These are phyloP conservation scores for Gymnopithys bicolor DNA, from an alignment of 2,797 vertebrate genomes.

Conservation along the genomic window DNA sequence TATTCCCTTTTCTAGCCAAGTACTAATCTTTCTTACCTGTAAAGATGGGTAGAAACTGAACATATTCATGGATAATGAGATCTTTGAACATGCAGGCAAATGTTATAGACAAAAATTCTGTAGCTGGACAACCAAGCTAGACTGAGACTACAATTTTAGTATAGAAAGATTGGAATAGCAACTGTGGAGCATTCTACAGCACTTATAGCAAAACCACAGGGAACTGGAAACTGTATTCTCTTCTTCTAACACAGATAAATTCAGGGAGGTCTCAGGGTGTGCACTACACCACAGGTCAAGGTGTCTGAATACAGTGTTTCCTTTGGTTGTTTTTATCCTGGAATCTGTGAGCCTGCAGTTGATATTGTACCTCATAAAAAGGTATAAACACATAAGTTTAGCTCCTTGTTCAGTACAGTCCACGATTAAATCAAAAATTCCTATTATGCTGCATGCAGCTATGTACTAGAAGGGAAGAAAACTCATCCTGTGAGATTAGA, in stretches of 20 bases:
- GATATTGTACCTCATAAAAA: not conserved
- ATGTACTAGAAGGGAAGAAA: not conserved
- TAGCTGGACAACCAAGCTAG: not conserved
- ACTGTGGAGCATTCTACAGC: not conserved
- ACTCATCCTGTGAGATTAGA: not conserved
- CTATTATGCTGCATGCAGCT: not conserved
- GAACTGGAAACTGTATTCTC: not conserved
- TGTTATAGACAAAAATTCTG: not conserved
- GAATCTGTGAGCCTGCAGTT: not conserved
- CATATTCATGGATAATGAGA: not conserved
- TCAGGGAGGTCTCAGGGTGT: not conserved
- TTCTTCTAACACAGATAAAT: not conserved
- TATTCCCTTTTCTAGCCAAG: not conserved
- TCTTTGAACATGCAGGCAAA: not conserved
- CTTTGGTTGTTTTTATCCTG: not conserved
- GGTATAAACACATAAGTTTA: not conserved
- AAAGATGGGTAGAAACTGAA: not conserved
- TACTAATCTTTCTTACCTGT: not conserved
- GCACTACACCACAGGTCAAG: not conserved
- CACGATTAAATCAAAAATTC: not conserved
- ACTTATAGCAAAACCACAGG: not conserved
- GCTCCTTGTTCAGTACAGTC: not conserved
- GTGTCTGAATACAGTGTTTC: not conserved
- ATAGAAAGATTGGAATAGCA: not conserved
- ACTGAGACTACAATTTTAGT: not conserved